Conservation (phyloP, 2,888 invertebrate species). For the Xestia c-nigrum region DNA sequence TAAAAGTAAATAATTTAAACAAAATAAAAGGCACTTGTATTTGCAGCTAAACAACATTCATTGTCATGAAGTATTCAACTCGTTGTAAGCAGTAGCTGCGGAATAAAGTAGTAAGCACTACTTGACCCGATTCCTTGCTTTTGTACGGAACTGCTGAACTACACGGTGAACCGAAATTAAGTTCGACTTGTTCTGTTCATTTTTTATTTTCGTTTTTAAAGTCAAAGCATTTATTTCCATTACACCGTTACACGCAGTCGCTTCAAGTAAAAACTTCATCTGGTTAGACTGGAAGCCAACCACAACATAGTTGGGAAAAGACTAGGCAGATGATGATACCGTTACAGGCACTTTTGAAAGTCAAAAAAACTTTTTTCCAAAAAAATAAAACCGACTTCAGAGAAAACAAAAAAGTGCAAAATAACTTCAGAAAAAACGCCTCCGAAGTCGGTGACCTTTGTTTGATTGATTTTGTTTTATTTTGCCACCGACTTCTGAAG, state of each 20-base stretch:
- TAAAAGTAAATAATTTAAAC: conserved; percentile 2
- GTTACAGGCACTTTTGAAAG: background rate
- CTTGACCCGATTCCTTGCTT: conserved; percentile 53
- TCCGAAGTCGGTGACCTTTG: too few relatives aligned
- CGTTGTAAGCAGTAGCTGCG: conserved; percentile 59
- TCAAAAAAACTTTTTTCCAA: too few relatives aligned
- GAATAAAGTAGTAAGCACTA: conserved; percentile 68
- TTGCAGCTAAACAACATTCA: conserved; percentile 29
- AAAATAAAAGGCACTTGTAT: conserved; percentile 36
- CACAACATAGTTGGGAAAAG: too few relatives aligned
- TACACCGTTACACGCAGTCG: background rate
- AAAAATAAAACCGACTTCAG: too few relatives aligned
- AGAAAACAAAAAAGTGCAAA: too few relatives aligned
- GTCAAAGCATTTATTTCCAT: background rate
- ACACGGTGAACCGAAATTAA: conserved; percentile 32
- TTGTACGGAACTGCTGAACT: conserved; percentile 42
- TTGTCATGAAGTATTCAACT: conserved; percentile 62
- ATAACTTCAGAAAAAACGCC: too few relatives aligned
- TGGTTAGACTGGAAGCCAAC: too few relatives aligned
- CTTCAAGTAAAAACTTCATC: too few relatives aligned
- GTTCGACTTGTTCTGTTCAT: conserved; percentile 21
- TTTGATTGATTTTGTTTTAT: too few relatives aligned
- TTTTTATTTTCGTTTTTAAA: conserved; percentile 5
- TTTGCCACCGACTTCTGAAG: too few relatives aligned
- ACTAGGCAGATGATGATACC: too few relatives aligned